Evolutionary conservation across 2,113 vertebrate genomes (phyloP).

Genomic region (Platanista minor): DNA sequence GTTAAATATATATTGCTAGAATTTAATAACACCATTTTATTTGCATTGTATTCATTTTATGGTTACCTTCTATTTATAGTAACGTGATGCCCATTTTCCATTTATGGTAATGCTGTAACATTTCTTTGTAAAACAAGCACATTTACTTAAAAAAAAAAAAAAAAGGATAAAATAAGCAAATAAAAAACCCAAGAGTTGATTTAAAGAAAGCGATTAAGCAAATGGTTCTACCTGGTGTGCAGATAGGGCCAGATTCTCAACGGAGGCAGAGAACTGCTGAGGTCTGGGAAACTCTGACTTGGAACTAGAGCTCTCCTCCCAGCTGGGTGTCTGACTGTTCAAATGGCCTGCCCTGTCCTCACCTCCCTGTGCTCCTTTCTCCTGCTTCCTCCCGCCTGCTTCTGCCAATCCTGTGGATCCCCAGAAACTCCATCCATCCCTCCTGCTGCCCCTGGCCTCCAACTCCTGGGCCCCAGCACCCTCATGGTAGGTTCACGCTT

Average conservation of each 20-base stretch:
- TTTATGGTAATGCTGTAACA: conserved; percentile 56
- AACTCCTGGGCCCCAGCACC: background rate
- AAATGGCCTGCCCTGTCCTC: background rate
- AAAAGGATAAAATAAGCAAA: background rate
- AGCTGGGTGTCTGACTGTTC: background rate
- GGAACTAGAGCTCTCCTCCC: background rate
- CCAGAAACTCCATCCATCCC: background rate
- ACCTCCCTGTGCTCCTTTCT: background rate
- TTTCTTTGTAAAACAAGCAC: conserved; percentile 51
- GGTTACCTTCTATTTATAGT: conserved; percentile 64
- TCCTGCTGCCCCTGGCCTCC: background rate
- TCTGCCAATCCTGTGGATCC: background rate
- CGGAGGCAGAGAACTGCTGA: background rate
- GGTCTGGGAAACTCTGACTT: background rate
- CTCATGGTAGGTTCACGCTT: fast-evolving
- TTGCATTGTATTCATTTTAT: conserved; percentile 62
- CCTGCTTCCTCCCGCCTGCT: background rate
- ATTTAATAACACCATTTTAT: conserved; percentile 61
- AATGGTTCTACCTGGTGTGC: background rate
- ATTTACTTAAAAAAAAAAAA: conserved; percentile 16
- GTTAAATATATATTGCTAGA: conserved; percentile 45
- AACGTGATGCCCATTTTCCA: conserved; percentile 26
- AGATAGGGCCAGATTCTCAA: background rate
- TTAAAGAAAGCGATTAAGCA: conserved; percentile 39
- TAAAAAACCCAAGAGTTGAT: conserved; percentile 21